These are phyloP conservation scores for Formicarius rufipectus DNA, from an alignment of 2,113 vertebrate species.

Conservation along the genomic window DNA sequence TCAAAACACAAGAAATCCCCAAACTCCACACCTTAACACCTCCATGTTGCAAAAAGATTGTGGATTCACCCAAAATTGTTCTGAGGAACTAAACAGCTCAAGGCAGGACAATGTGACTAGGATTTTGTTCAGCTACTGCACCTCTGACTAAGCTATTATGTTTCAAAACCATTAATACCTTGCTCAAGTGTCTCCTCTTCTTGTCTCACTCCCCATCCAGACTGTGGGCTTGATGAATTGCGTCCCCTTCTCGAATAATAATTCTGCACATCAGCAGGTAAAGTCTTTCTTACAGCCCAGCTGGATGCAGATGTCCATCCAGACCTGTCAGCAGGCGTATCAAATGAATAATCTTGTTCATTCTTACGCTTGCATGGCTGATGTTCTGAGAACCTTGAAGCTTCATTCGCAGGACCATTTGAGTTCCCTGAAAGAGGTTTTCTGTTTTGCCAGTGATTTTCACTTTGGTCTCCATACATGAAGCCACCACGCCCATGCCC, in stretches of 20 bases:
- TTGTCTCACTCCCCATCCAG: constrained; percentile 82
- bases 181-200: constrained; percentile 85
- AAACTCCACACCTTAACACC: not conserved
- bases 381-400: constrained; percentile 86
- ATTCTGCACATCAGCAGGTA: constrained; percentile 96
- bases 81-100: not conserved
- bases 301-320: constrained; percentile 97
- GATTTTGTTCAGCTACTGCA: not conserved
- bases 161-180: constrained; percentile 64
- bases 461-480: constrained; percentile 77
- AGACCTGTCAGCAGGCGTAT: constrained; percentile 86
- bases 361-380: constrained; percentile 81
- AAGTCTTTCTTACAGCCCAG: constrained; percentile 93
- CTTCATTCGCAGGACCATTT: constrained; percentile 84
- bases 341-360: constrained; percentile 80
- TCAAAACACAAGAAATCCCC: not conserved
- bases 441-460: constrained; percentile 87
- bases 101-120: not conserved
- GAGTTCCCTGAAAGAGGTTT: constrained; percentile 89
- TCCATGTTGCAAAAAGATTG: not conserved
- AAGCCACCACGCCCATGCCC: constrained; percentile 71
- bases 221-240: constrained; percentile 74
- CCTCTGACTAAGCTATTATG: not conserved
- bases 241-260: constrained; percentile 94
- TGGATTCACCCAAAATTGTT: not conserved